phyloP scores from a whole-genome alignment of 2,113 vertebrate species.

The Grammomys surdaster region DNA sequence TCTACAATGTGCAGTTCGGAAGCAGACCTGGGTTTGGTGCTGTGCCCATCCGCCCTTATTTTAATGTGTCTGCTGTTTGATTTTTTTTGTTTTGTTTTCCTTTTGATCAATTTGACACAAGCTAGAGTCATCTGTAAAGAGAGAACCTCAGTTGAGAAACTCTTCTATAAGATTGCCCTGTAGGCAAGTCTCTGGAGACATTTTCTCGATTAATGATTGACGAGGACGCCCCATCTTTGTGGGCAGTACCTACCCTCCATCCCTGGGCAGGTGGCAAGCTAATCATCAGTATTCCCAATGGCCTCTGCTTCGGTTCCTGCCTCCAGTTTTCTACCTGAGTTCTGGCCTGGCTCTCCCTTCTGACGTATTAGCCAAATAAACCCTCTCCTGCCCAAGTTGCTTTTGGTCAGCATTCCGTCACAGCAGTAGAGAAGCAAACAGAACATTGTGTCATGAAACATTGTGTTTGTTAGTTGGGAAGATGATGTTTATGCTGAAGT shows the following conservation, averaged over 20 bases:
- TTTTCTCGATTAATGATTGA: neutral
- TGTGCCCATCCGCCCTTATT: conserved; percentile 11
- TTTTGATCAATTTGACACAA: neutral
- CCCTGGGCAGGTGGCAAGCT: neutral
- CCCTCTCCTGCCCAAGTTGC: neutral
- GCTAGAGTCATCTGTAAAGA: neutral
- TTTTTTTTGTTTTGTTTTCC: too few species aligned
- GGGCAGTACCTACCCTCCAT: neutral
- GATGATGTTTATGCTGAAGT: neutral
- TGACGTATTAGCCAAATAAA: neutral
- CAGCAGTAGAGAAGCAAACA: neutral
- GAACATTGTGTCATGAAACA: neutral
- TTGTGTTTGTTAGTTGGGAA: conserved; percentile 13
- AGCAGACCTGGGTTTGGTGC: conserved; percentile 25
- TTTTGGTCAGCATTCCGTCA: neutral
- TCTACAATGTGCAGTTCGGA: conserved; percentile 33
- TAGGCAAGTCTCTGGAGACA: neutral
- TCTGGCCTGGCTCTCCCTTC: neutral
- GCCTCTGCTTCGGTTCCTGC: neutral
- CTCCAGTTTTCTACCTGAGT: neutral
- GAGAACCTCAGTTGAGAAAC: neutral
- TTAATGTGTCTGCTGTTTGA: neutral
- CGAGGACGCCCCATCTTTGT: neutral
- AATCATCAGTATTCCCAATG: neutral
- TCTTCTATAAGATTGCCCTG: neutral